Percentiles rank a stretch among this genome's conserved stretches.
Conservation (phyloP, 2,113 vertebrate species). For the Cheirogaleus medius region DNA sequence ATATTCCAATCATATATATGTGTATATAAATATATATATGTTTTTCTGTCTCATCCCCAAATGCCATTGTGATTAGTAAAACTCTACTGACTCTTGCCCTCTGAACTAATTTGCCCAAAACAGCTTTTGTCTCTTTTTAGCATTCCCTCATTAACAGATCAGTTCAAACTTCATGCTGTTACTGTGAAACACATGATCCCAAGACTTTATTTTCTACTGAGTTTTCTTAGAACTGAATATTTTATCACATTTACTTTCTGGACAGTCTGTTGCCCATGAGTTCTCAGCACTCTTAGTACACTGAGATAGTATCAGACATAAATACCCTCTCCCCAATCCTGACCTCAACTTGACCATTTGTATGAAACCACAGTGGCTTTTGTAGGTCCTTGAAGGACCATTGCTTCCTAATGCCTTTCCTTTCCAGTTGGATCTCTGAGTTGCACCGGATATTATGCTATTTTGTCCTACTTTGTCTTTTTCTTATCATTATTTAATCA, state of each 20-base stretch:
- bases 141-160: neutral
- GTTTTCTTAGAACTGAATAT: neutral
- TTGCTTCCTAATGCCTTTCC: neutral
- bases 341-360: accelerated
- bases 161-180: neutral
- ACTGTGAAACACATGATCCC: neutral
- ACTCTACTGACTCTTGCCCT: neutral
- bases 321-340: neutral
- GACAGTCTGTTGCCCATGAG: neutral
- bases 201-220: neutral
- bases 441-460: accelerated
- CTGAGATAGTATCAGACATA: neutral
- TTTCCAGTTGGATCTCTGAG: neutral
- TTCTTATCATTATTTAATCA: neutral
- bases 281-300: neutral
- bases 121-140: neutral
- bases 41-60: neutral
- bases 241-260: neutral
- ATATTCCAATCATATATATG: neutral
- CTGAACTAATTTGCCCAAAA: neutral
- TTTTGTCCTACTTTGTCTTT: neutral
- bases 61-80: neutral
- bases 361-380: accelerated
- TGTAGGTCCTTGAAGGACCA: accelerated
- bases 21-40: neutral